Evolutionary conservation across 2,888 invertebrate species (phyloP).

Genomic region (Meghimatium bilineatum): DNA sequence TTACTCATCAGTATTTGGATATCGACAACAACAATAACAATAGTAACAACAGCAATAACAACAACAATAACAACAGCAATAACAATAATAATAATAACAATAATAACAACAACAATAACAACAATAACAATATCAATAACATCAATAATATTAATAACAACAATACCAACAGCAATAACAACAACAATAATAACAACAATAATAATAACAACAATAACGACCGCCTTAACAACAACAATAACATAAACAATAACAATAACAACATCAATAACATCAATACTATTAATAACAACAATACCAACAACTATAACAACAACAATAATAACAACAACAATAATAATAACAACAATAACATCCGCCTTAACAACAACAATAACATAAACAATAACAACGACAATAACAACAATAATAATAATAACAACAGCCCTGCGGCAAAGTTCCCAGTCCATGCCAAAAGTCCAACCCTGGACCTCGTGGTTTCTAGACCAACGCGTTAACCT

Average conservation of each 20-base stretch:
- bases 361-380: slow-evolving; percentile 8
- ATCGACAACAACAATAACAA: no score
- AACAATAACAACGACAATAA: slow-evolving; percentile 28
- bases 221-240: neutral
- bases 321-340: slow-evolving; percentile 6
- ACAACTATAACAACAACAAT: slow-evolving; percentile 32
- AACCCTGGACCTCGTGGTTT: no score
- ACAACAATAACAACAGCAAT: no score
- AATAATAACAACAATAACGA: neutral
- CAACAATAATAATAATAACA: neutral
- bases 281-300: neutral
- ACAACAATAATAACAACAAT: slow-evolving; percentile 4
- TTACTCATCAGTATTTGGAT: no score
- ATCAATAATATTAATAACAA: no score
- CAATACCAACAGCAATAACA: slow-evolving; percentile 23
- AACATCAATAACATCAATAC: slow-evolving; percentile 15
- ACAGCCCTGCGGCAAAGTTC: no score
- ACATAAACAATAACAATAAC: slow-evolving; percentile 14
- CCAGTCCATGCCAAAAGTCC: no score
- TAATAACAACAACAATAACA: neutral
- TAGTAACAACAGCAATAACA: no score
- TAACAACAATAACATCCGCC: slow-evolving; percentile 6
- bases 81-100: no score
- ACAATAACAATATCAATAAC: no score
- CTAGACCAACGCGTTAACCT: no score